Evolutionary conservation across 2,797 vertebrate genomes (phyloP), one percentile per base, ranked within the genome.

Genomic region (Cyprinella venusta): DNA sequence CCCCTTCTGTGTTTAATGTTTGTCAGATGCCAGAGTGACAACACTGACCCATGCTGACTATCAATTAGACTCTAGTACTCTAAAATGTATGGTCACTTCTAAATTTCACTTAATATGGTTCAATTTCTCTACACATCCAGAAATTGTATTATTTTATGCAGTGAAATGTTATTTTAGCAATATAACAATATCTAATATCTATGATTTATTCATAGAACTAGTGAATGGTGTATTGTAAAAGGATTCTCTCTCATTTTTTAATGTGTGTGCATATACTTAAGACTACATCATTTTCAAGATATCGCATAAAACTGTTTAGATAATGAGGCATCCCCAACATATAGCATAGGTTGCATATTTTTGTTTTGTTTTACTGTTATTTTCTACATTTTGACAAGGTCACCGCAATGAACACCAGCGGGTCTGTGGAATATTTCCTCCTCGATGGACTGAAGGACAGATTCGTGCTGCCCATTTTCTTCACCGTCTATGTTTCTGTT

Each of bases 401-500:
- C 5, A 1, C 45, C 8, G 86, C 24, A 9, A 80, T 84, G 65
- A 93, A 92, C 21, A 10, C 12, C 36, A 90, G 78, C 0, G n/a
- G 68, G 50, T 30, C 70, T 0, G 42, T 89, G 12, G 13, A 79
- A 4, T 87, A 87, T 87, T 92, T 93, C 52, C 82, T 91, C 74
- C 89, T 93, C 42, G 83, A 91, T 69, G 90, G 91, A 24, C 83
- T 91, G 0, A 84, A 80, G 1, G 84, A 89, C 6, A 82, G 63
- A 9, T 68, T 38, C 33, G 40, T 80, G 1, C 76, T 91, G 10
- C 70, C 84, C 26, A 7, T 90, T 30, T 86, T 92, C 72, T 48
- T 92, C 16, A 76, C 89, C 26, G 54, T 76, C 40, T 91, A 92
- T 76, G 36, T 88, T 45, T 19, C 86, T 36, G 88, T 91, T 64